Conservation (phyloP, 2,888 invertebrate species). For the Cerceris ruficornis region DNA sequence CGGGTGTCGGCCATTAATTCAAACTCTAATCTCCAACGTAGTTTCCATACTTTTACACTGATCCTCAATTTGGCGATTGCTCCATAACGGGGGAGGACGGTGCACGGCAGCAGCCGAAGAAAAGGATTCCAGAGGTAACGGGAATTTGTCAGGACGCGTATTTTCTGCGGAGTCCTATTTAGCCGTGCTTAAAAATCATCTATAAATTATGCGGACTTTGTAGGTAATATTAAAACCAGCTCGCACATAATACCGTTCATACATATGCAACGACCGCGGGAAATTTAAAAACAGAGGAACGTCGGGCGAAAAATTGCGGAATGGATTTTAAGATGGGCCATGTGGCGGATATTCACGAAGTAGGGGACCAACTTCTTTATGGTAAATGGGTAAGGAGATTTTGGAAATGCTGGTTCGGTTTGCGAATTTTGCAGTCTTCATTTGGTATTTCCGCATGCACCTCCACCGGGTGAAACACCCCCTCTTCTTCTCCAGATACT, state of each 20-base stretch:
- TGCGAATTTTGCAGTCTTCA: too few relatives aligned
- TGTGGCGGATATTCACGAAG: not conserved
- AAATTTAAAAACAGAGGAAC: slow-evolving; percentile 39
- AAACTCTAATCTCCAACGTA: slow-evolving; percentile 51
- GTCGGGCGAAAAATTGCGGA: slow-evolving; percentile 32
- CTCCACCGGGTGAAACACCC: too few relatives aligned
- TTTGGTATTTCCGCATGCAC: too few relatives aligned
- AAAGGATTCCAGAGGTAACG: slow-evolving; percentile 15
- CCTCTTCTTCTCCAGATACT: too few relatives aligned
- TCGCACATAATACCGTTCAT: slow-evolving; percentile 41
- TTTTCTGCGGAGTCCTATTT: slow-evolving; percentile 31
- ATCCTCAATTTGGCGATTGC: slow-evolving; percentile 49
- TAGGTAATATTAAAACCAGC: slow-evolving; percentile 42
- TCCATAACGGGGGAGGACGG: not conserved
- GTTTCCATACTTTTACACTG: slow-evolving; percentile 60
- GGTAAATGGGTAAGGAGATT: too few relatives aligned
- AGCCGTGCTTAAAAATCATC: slow-evolving; percentile 40
- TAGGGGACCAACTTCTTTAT: too few relatives aligned
- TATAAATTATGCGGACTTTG: slow-evolving; percentile 46
- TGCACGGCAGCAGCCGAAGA: not conserved
- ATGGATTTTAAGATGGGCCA: slow-evolving; percentile 5
- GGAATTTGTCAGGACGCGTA: slow-evolving; percentile 42
- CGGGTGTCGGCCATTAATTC: slow-evolving; percentile 49
- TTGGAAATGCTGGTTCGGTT: too few relatives aligned
- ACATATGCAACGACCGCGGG: slow-evolving; percentile 47